Base-by-base conservation (phyloP, 2,888 invertebrate genomes). In the Pseudanteris insignis region DNA sequence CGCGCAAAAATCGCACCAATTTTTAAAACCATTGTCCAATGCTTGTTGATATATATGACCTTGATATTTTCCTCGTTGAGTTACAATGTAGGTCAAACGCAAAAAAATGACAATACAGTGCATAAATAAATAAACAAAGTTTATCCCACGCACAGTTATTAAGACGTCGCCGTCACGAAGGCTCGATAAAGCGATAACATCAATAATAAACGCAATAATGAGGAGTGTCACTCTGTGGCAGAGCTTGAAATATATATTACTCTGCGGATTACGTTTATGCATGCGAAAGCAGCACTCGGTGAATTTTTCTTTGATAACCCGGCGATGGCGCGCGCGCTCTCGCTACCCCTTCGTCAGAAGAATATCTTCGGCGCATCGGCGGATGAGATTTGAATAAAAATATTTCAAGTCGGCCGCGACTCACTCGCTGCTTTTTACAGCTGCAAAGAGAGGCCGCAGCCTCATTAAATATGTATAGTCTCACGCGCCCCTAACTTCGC, bases 391-490 rank as follows among this genome's bases (percentile, higher is more conserved):
- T 78, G 76, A 78, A 78, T 78, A 78, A 78, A 76, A 77, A 76
- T 77, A 77, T 76, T 70, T 66, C 65, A 65, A 61, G 59, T 36
- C 64, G 66, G 58, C 66, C 54, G 67, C 50, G 44, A 44, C 54
- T n/a, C n/a, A n/a, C n/a, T 53, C 59, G 58, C 66, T 68, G 66
- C 73, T 77, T 75, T 75, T 77, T 75, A 75, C 75, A 73, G 73
- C 72, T 71, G 71, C 69, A 69, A 60, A 65, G 64, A 62, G 57
- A 62, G 50, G 33, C 66, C 61, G 57, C 66, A 72, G 68, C 67
- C 77, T 79, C 77, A 79, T 79, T 78, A 79, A 79, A 79, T 79
- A 79, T 79, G 79, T 78, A 79, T 79, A 79, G 78, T 57, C 51
- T 65, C 54, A 32, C 57, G 59, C 63, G 44, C 53, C 62, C 61